These are phyloP conservation scores for Anoura caudifer DNA, from an alignment of 2,113 vertebrate genomes.

Conservation along the genomic window DNA sequence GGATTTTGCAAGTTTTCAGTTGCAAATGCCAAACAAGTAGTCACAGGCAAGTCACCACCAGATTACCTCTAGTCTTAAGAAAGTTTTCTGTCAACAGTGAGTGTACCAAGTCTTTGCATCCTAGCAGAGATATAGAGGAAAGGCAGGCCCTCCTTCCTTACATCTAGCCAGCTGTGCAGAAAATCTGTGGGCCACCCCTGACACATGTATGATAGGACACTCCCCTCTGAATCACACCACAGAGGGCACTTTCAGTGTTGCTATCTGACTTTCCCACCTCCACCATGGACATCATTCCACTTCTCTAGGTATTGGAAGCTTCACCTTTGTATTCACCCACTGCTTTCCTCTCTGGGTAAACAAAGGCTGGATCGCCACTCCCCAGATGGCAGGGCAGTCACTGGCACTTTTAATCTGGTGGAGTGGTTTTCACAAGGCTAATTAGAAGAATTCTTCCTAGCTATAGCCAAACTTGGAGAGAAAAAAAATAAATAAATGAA, in stretches of 20 bases:
- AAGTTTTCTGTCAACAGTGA: neutral
- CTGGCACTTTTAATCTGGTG: neutral
- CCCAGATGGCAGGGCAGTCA: neutral
- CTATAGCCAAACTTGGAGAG: slow-evolving; percentile 47
- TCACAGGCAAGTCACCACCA: neutral
- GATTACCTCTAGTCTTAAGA: neutral
- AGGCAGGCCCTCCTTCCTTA: neutral
- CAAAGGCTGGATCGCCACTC: neutral
- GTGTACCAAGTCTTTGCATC: neutral
- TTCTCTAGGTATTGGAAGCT: rapidly evolving
- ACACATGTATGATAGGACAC: neutral
- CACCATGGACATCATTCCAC: neutral
- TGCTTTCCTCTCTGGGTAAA: neutral
- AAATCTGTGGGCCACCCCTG: neutral
- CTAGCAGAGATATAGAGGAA: neutral
- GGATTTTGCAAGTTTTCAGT: neutral
- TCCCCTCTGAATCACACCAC: neutral
- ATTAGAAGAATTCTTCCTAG: slow-evolving; percentile 52
- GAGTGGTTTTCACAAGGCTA: slow-evolving; percentile 24
- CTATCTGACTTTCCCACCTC: no score
- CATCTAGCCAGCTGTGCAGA: neutral
- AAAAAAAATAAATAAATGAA: slow-evolving; percentile 15
- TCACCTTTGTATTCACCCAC: neutral
- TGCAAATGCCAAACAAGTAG: neutral
- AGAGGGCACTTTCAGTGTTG: neutral